Conservation (phyloP, 1,140 invertebrate species). For the Manduca sexta region DNA sequence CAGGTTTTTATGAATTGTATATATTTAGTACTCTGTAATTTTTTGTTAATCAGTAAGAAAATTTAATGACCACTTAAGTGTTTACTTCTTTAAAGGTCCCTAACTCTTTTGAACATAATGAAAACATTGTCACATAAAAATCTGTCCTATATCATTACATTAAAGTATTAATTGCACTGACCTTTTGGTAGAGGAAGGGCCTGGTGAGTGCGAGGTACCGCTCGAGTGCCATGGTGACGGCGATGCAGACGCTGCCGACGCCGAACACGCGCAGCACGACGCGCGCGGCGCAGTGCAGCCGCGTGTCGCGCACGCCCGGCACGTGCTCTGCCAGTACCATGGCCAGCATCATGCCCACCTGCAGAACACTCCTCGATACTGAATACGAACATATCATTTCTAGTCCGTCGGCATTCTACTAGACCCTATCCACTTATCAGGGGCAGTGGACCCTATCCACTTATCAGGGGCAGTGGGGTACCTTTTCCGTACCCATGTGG, state of each 20-base stretch:
- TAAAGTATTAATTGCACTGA: conserved; percentile 58
- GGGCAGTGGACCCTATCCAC: no score
- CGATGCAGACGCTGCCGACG: conserved; percentile 88
- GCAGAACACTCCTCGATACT: conserved; percentile 5
- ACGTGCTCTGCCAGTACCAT: conserved; percentile 61
- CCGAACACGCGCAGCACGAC: conserved; percentile 87
- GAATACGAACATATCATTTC: background rate
- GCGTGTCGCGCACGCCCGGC: conserved; percentile 41
- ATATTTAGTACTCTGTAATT: no score
- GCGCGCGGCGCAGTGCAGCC: conserved; percentile 78
- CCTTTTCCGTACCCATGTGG: no score
- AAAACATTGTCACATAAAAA: no score
- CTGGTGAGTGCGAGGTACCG: conserved; percentile 88
- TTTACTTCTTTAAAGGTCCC: no score
- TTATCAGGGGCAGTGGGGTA: no score
- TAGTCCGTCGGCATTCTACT: background rate
- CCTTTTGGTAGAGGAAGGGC: conserved; percentile 92
- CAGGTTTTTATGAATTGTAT: no score
- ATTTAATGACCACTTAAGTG: no score
- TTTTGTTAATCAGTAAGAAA: no score
- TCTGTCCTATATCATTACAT: no score
- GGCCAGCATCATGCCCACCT: conserved; percentile 78
- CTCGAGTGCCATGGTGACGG: conserved; percentile 90
- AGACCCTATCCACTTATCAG: no score
- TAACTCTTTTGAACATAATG: no score